Percentiles rank a stretch among this genome's conserved stretches.
Evolutionary conservation across 2,888 invertebrate genomes (phyloP).

Genomic region (Eilema griseolum): DNA sequence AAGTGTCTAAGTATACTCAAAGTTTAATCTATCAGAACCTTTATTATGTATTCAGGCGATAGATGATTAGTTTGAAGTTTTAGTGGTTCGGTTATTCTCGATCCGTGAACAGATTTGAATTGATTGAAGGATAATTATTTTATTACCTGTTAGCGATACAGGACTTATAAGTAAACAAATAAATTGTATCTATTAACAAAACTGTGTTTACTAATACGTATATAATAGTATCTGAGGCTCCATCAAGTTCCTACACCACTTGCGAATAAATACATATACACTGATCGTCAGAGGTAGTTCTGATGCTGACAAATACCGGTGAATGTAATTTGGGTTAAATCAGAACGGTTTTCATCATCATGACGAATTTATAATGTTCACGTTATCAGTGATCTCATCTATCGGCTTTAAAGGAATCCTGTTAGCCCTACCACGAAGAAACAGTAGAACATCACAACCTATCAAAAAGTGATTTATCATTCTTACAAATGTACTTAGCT

Average conservation of each 20-base stretch:
- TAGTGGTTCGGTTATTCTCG: background rate
- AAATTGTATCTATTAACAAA: background rate
- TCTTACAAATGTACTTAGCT: background rate
- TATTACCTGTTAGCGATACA: background rate
- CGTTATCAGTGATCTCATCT: too few species aligned
- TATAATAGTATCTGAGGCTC: too few species aligned
- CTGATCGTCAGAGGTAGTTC: too few species aligned
- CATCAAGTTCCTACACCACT: too few species aligned
- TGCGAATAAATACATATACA: too few species aligned
- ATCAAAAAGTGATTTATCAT: background rate
- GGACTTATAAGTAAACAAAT: background rate
- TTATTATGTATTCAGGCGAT: conserved; percentile 9
- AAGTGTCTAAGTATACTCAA: conserved; percentile 13
- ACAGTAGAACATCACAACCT: too few species aligned
- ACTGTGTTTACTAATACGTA: background rate
- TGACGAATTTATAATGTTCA: too few species aligned
- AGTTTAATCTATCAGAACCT: conserved; percentile 5
- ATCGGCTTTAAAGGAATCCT: too few species aligned
- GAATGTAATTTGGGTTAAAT: too few species aligned
- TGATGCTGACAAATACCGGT: too few species aligned
- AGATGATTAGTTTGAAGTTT: background rate
- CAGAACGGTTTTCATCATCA: too few species aligned
- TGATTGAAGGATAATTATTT: background rate
- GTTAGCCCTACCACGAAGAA: too few species aligned
- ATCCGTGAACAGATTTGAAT: conserved; percentile 5